Base-by-base conservation (phyloP, 1,140 invertebrate species). In the Drosophila carrolli region DNA sequence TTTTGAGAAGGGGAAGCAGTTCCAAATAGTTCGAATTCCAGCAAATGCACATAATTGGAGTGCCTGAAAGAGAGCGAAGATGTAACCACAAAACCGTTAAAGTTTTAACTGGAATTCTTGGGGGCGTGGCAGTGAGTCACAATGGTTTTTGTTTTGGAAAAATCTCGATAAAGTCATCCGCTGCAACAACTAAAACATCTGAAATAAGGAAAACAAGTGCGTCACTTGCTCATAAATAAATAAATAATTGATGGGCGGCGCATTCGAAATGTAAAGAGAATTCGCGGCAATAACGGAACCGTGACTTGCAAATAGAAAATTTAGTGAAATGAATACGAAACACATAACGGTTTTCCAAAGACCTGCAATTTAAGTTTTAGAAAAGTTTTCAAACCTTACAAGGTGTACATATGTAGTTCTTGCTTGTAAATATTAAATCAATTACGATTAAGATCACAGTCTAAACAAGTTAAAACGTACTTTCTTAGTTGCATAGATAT, bases 161-260 rank as follows among this genome's bases (percentile, higher is more conserved):
- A 35, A 66, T 66, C 14, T 62, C 27, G 29, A 57, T 14, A 29
- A 55, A 40, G 13, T 9, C 13, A n/a, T 35, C 29, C 48, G 29
- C 16, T 41, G 32, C 48, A 70, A 27, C 11, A 23, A 41, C 11
- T 7, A 32, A 32, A 60, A 48, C 37, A 27, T 27, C 4, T 38
- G n/a, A 6, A 32, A n/a, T 38, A 23, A 58, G 35, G 13, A 67
- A 47, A 70, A 70, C 67, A 70, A 70, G 67, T 70, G 67, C 67
- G 67, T 70, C 67, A 70, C 66, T 40, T 67, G 23, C 65, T 56
- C 35, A 70, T 70, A 68, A 70, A 70, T 70, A 70, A 68, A 70
- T 70, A 70, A 70, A 70, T 70, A 70, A 70, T 70, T 70, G 8
- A 70, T 70, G 41, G 63, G 48, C 35, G 35, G 5, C 59, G 60